A percentile compares a stretch with the other conserved stretches of the same genome.
Evolutionary conservation across 30 jellyfish, hydroid and myxozoan species (phyloP).

Genomic region (Chrysaora quinquecirrha): DNA sequence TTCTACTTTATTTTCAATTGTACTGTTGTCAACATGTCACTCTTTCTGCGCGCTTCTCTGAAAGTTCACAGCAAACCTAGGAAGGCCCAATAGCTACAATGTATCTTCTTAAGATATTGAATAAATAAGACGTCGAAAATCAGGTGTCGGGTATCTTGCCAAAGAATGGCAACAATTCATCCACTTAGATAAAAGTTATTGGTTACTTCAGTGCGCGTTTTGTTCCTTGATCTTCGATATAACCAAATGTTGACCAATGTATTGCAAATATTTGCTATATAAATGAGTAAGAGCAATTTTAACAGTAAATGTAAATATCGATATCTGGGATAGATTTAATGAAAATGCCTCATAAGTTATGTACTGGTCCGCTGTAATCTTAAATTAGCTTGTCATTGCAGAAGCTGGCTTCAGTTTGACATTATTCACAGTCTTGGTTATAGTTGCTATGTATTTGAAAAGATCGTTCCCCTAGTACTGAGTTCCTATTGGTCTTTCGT

Average conservation of each 20-base stretch:
- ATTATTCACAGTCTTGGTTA: no score
- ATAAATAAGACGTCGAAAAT: background rate
- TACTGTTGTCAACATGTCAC: no score
- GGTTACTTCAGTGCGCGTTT: background rate
- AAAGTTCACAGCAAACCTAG: no score
- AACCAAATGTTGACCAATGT: conserved; percentile 14
- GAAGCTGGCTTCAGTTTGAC: no score
- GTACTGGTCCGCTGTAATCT: no score
- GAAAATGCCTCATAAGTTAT: background rate
- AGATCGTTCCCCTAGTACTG: no score
- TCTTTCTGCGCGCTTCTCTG: no score
- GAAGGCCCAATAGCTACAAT: no score
- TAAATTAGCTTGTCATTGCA: no score
- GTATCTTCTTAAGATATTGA: background rate
- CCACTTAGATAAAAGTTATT: background rate
- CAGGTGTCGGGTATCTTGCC: background rate
- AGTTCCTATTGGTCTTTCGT: no score
- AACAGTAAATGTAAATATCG: conserved; percentile 23
- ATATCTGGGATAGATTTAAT: background rate
- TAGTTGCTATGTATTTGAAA: no score
- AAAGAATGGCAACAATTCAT: background rate
- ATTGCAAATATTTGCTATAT: conserved; percentile 41
- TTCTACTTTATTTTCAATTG: no score
- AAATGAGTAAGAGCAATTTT: conserved; percentile 46
- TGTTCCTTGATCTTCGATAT: background rate